A percentile compares a stretch with the other conserved stretches of the same genome.
phyloP scores from a whole-genome alignment of 35 echinoderm and acorn worm genomes.

The Nesometra sesokonis region DNA sequence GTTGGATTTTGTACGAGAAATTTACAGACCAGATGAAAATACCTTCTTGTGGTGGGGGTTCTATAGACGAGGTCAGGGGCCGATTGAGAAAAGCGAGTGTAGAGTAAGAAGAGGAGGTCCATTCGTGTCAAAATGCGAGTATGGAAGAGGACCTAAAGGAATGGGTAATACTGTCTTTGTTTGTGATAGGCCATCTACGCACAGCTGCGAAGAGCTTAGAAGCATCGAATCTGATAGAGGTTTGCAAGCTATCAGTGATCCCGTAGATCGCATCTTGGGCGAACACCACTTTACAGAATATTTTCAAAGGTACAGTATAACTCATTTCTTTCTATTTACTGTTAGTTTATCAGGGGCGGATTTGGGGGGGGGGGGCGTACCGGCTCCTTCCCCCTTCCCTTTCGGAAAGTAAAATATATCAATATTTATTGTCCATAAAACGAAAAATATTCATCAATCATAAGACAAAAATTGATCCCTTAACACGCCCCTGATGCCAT shows the following conservation, averaged over 20 bases:
- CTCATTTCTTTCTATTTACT: no score
- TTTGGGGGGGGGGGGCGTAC: no score
- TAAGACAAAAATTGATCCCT: no score
- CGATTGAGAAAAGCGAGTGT: background rate
- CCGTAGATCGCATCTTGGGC: background rate
- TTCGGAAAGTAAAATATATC: no score
- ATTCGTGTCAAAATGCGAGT: background rate
- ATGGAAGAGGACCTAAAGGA: background rate
- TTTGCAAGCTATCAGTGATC: background rate
- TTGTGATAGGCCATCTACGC: background rate
- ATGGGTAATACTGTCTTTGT: background rate
- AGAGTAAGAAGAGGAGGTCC: background rate
- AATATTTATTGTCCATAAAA: no score
- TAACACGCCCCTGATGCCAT: no score
- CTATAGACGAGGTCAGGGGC: background rate
- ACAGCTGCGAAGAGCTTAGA: background rate
- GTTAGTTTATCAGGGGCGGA: no score
- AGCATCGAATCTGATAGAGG: background rate
- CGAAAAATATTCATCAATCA: no score
- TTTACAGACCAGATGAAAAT: background rate
- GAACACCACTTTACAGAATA: background rate
- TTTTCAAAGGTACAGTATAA: background rate
- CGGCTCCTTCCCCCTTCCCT: no score
- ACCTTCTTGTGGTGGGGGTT: background rate
- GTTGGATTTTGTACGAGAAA: background rate